Evolutionary conservation across 2,797 vertebrate species (phyloP).

Genomic region (Balearica regulorum): DNA sequence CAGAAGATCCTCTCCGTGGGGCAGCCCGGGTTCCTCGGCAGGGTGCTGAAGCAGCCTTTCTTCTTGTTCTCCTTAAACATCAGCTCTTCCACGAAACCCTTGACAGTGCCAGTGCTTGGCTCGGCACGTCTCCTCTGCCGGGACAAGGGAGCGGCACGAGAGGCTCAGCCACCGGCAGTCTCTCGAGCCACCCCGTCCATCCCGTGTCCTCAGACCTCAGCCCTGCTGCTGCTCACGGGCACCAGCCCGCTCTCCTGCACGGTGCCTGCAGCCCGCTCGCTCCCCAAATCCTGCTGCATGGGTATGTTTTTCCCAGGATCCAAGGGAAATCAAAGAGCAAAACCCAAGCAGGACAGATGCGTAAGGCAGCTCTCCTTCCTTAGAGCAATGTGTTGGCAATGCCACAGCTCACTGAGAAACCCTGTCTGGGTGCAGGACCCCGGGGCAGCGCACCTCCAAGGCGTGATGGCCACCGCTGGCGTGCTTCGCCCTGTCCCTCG

Average conservation of each 20-base stretch:
- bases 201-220: not conserved
- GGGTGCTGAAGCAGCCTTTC: constrained; percentile 70
- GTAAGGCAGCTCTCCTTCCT: not conserved
- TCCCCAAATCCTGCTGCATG: not conserved
- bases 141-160: not conserved
- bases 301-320: not conserved
- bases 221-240: not conserved
- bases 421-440: rapidly evolving
- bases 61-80: constrained; percentile 56
- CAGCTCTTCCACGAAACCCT: constrained; percentile 66
- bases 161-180: not conserved
- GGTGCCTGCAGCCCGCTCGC: not conserved
- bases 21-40: constrained; percentile 24
- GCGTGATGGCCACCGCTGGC: constrained; percentile 47
- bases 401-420: not conserved
- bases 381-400: not conserved
- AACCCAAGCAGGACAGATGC: not conserved
- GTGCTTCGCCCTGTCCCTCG: constrained; percentile 24
- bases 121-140: constrained; percentile 48
- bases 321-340: not conserved
- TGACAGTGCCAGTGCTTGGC: constrained; percentile 11
- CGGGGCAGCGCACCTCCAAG: constrained; percentile 37
- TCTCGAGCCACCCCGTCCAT: not conserved
- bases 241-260: not conserved
- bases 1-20: constrained; percentile 71